These are phyloP conservation scores for Trachelus tabidus DNA, from an alignment of 2,888 invertebrate genomes.

Conservation along the genomic window DNA sequence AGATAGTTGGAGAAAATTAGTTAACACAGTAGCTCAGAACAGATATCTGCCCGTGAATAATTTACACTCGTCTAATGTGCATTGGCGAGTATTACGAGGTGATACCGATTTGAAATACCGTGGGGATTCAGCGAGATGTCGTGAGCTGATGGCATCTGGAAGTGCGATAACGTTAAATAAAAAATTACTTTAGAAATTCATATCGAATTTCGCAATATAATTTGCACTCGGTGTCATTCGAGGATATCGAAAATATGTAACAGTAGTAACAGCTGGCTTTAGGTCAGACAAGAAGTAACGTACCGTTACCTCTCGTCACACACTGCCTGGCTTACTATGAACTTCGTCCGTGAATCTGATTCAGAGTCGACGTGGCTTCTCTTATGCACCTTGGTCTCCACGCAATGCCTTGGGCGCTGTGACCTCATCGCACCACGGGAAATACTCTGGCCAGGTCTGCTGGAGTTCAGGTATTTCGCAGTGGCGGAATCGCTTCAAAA, in stretches of 20 bases:
- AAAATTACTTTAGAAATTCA: not conserved
- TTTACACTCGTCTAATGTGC: not conserved
- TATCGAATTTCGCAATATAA: too few relatives aligned
- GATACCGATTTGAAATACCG: too few relatives aligned
- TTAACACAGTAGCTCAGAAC: not conserved
- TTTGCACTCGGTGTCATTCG: not conserved
- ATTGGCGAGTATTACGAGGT: not conserved
- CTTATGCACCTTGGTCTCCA: not conserved
- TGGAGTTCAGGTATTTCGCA: not conserved
- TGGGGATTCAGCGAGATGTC: not conserved
- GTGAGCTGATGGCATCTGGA: not conserved
- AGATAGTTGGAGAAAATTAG: not conserved
- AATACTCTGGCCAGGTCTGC: not conserved
- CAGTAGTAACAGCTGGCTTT: not conserved
- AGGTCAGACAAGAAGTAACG: not conserved
- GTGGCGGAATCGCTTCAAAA: not conserved
- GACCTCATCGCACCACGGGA: not conserved
- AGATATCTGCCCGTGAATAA: not conserved
- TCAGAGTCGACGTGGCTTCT: too few relatives aligned
- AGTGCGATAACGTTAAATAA: not conserved
- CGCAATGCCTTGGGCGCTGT: not conserved
- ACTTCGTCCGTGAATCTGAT: not conserved
- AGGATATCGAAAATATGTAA: not conserved
- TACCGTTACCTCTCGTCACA: too few relatives aligned
- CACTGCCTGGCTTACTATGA: not conserved